Evolutionary conservation across 2,888 invertebrate genomes (phyloP), one percentile per base, ranked within the genome.

Genomic region (Euplexia lucipara): DNA sequence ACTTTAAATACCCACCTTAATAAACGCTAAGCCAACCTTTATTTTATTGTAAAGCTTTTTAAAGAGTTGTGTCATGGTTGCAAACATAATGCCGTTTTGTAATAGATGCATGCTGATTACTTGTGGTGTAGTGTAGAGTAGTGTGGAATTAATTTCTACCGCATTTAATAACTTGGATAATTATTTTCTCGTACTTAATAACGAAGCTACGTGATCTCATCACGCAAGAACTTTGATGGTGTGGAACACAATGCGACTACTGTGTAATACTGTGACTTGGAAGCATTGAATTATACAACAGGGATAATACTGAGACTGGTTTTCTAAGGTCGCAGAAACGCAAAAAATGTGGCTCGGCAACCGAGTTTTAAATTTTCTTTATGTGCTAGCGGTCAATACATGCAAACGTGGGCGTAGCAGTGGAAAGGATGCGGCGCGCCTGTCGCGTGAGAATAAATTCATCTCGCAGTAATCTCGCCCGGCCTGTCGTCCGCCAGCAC

Each of bases 391-490:
- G 63, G 42, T 60, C 67, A 72, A 69, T 61, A 68, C 62, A 71
- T 58, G 56, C 67, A 60, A 72, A 74, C 48, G 82, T 82, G 73
- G 87, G 82, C 72, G 82, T 71, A 69, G 74, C 76, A 65, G 65
- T 76, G 63, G 65, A 72, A 70, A 78, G 79, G 72, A 81, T 78
- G 70, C 64, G 76, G 72, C 70, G 70, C 53, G 60, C 74, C 61
- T 72, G 83, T 84, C 82, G 83, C 82, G 85, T 87, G 86, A 85
- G 86, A 88, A n/a, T n/a, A n/a, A n/a, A 87, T 72, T 79, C 81
- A 86, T 86, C 84, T 85, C 67, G 69, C 70, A 82, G 73, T 83
- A 82, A 83, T 84, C 83, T 81, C 71, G 79, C 79, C 73, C 64
- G 71, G 76, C 70, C 73, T 80, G 80, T 78, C 72, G 71, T 75